These are phyloP conservation scores for Lepus townsendii DNA, from an alignment of 2,797 vertebrate species.

Conservation along the genomic window DNA sequence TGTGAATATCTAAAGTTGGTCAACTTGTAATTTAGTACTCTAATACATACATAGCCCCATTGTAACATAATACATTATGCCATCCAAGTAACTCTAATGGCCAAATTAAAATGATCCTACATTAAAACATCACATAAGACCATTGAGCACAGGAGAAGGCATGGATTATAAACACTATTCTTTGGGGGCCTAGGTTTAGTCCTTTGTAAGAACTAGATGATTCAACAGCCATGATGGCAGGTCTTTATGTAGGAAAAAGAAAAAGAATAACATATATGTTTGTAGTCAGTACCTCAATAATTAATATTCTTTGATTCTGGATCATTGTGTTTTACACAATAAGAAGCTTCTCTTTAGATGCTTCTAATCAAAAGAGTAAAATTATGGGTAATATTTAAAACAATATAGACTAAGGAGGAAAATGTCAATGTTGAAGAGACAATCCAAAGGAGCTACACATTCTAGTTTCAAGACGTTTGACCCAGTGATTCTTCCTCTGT, in stretches of 20 bases:
- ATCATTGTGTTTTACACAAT: not conserved
- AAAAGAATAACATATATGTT: not conserved
- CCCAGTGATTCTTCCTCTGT: not conserved
- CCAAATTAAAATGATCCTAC: not conserved
- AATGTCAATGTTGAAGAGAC: slow-evolving; percentile 38
- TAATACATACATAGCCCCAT: not conserved
- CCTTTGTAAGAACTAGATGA: not conserved
- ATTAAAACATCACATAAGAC: not conserved
- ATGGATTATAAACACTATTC: not conserved
- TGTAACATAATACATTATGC: not conserved
- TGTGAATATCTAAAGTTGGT: not conserved
- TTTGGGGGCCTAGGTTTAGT: not conserved
- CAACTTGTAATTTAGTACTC: not conserved
- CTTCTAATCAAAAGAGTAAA: not conserved
- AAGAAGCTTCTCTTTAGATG: not conserved
- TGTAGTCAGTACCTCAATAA: not conserved
- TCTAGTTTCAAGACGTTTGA: slow-evolving; percentile 23
- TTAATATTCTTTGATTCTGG: not conserved
- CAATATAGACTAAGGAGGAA: not conserved
- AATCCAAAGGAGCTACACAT: slow-evolving; percentile 40
- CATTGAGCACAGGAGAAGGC: not conserved
- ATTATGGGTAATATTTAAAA: not conserved
- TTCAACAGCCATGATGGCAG: not conserved
- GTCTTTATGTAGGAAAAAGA: not conserved
- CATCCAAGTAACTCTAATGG: not conserved